phyloP scores from a whole-genome alignment of 2,113 vertebrate species.

The Zeus faber region DNA sequence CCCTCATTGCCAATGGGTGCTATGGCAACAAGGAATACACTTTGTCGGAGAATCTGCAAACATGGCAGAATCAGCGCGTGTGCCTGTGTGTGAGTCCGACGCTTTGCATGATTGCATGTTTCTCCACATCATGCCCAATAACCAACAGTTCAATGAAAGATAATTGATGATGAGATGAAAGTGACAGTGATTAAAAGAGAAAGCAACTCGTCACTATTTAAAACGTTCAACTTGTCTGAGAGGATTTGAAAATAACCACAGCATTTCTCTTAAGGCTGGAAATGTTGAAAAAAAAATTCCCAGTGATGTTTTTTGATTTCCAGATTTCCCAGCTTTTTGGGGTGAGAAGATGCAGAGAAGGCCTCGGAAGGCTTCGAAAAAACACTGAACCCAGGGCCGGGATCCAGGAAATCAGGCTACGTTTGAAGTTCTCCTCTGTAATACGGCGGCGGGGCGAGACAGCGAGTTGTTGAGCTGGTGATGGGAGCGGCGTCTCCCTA shows the following conservation, averaged over 20 bases:
- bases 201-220: not conserved
- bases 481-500: too few species aligned
- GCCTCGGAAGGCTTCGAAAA: too few species aligned
- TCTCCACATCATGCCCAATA: not conserved
- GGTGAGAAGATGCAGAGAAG: too few species aligned
- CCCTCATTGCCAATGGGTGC: slow-evolving; percentile 54
- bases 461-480: too few species aligned
- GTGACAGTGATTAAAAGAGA: not conserved
- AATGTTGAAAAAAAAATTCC: not conserved
- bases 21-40: slow-evolving; percentile 69
- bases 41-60: slow-evolving; percentile 36
- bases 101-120: slow-evolving; percentile 1
- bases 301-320: too few species aligned
- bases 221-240: too few species aligned
- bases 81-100: slow-evolving; percentile 8
- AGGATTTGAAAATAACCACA: not conserved
- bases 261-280: slow-evolving; percentile 7
- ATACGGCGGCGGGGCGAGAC: too few species aligned
- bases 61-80: slow-evolving; percentile 25
- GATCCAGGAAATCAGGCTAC: too few species aligned
- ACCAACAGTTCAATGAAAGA: not conserved
- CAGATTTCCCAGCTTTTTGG: too few species aligned
- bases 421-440: too few species aligned
- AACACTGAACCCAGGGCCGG: too few species aligned
- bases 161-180: too few species aligned